A percentile compares a stretch with the other conserved stretches of the same genome.
phyloP scores from a whole-genome alignment of 2,888 invertebrate species.

The Ephialtes manifestator region DNA sequence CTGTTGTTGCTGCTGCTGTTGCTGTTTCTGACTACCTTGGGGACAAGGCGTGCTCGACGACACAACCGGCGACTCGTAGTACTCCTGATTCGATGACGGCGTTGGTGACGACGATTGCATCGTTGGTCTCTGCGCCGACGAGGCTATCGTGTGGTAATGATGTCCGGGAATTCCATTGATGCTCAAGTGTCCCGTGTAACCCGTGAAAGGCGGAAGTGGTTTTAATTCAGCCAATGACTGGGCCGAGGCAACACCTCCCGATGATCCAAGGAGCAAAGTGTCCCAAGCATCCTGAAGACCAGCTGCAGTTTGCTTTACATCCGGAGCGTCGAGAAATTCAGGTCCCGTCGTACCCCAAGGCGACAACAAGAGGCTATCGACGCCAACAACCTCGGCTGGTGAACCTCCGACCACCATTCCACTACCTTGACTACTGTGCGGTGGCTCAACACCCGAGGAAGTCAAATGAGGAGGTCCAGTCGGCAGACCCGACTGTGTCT shows the following conservation, averaged over 20 bases:
- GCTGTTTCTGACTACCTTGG: slow-evolving; percentile 79
- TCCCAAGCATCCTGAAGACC: slow-evolving; percentile 90
- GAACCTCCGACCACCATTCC: slow-evolving; percentile 81
- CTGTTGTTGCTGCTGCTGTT: slow-evolving; percentile 75
- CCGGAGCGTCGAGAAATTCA: slow-evolving; percentile 81
- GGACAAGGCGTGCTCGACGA: slow-evolving; percentile 86
- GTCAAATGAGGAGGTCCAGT: slow-evolving; percentile 81
- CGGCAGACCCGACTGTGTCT: slow-evolving; percentile 81
- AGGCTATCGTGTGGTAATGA: slow-evolving; percentile 94
- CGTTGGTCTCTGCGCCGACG: slow-evolving; percentile 83
- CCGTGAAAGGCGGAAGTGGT: slow-evolving; percentile 94
- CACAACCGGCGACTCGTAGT: slow-evolving; percentile 85
- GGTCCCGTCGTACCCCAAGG: slow-evolving; percentile 81
- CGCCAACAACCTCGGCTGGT: slow-evolving; percentile 82
- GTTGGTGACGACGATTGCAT: slow-evolving; percentile 84
- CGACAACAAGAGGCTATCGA: slow-evolving; percentile 82
- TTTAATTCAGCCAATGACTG: slow-evolving; percentile 93
- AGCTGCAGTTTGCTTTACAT: slow-evolving; percentile 82
- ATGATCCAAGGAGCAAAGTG: slow-evolving; percentile 88
- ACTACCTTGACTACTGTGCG: slow-evolving; percentile 83
- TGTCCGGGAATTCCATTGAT: slow-evolving; percentile 96
- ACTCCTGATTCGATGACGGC: slow-evolving; percentile 84
- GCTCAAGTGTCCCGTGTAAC: slow-evolving; percentile 94
- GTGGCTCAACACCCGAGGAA: slow-evolving; percentile 82
- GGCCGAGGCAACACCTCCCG: slow-evolving; percentile 88